A percentile compares a stretch with the other conserved stretches of the same genome.
Conservation (phyloP, 2,888 invertebrate species). For the Artemia sp. region DNA sequence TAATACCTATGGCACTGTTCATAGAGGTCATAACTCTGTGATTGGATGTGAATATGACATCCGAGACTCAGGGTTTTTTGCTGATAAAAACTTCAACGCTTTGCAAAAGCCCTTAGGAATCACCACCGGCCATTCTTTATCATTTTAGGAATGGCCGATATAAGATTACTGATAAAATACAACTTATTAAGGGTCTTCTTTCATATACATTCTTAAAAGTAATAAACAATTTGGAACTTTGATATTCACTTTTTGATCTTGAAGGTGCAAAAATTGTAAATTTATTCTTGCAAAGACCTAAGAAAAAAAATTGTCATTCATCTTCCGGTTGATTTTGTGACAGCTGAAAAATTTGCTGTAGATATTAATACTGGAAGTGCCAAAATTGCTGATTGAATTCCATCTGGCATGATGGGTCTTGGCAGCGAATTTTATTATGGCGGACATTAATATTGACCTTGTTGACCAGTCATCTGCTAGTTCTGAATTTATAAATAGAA, state of each 20-base stretch:
- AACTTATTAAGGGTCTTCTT: constrained; percentile 88
- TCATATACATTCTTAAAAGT: too few relatives aligned
- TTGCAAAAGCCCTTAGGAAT: constrained; percentile 89
- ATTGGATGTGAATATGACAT: constrained; percentile 82
- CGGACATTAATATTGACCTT: too few relatives aligned
- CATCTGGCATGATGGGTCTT: constrained; percentile 66
- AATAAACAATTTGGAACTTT: too few relatives aligned
- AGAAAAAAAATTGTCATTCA: constrained; percentile 79
- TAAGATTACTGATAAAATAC: constrained; percentile 97
- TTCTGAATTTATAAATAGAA: too few relatives aligned
- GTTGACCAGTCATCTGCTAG: too few relatives aligned
- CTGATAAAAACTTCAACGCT: constrained; percentile 86
- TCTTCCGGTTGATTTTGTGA: constrained; percentile 85
- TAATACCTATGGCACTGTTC: constrained; percentile 96
- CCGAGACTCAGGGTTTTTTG: constrained; percentile 82
- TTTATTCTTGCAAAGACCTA: constrained; percentile 79
- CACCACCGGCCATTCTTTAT: constrained; percentile 93
- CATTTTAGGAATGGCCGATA: constrained; percentile 96
- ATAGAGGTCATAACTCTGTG: constrained; percentile 86
- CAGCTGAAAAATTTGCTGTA: constrained; percentile 88
- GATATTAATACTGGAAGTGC: constrained; percentile 60
- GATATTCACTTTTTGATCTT: constrained; percentile 80
- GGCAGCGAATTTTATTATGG: too few relatives aligned
- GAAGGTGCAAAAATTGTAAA: constrained; percentile 88
- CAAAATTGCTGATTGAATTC: too few relatives aligned